Base-by-base conservation (phyloP, 53 echinoderm and acorn worm genomes). In the Hippasteria phrygiana region DNA sequence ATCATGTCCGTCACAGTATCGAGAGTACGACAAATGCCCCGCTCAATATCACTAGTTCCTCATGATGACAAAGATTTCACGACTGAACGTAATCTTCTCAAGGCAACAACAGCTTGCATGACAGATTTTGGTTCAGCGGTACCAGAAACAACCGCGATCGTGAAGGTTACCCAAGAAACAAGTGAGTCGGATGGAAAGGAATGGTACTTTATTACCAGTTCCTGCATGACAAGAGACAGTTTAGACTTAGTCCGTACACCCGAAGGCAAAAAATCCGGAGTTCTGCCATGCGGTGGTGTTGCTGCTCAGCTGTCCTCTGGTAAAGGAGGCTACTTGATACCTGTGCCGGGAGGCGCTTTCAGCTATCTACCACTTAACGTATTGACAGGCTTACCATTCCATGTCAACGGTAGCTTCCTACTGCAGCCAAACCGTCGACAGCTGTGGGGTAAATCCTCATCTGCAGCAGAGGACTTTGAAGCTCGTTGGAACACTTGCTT, bases 381-480 rank as follows among this genome's bases (percentile, higher is more conserved):
- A 27, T 65, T 28, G 20, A 91, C 98, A 16, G 91, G 77, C 17
- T 81, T 97, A 12, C 96, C 95, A 2, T 89, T 97, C 27, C 98
- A 97, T 48, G 78, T 94, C 32, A 92, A 97, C 77, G 98, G 95
- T 2, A 91, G 89, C 43, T 97, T 97, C 80, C 34, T 88, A 36
- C 83, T 92, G 62, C 81, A 88, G 42, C 92, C 92, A 74, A 88
- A 92, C 47, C 81, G 92, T 34, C 71, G 92, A 14, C 82, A 82
- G 40, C 75, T 93, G 26, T 89, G 93, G 78, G 82, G 86, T 42
- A 85, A 78, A 43, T 31, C 86, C 9, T 88, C 89, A 5, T 55
- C 75, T 5, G 53, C 39, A 35, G 27, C 66, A 32, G 75, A 63
- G 48, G 89, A 89, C 5, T 93, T 89, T 71, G 89, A 89, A 27